Evolutionary conservation across 2,888 invertebrate genomes (phyloP), one percentile per base, ranked within the genome.

Genomic region (Mylabris sibirica): DNA sequence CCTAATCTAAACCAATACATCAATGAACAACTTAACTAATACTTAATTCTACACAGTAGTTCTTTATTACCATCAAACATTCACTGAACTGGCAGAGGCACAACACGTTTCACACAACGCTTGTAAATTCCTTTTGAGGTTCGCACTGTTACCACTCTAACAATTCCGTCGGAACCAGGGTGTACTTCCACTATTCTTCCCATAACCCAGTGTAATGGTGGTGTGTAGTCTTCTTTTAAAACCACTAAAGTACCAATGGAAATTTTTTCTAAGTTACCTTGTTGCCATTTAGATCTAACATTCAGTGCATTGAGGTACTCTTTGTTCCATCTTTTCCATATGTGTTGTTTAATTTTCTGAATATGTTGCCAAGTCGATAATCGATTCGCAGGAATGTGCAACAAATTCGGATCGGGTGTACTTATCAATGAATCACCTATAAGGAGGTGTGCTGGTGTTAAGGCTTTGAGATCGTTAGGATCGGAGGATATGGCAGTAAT

Each of bases 401-500:
- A 2, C 1, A 41, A 2, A n/a, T 41, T n/a, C 1, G 4, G 41
- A 12, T 41, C 41, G 3, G 41, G 41, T n/a, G 12, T 1, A 41
- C 41, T 41, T 1, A 1, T 2, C 2, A 41, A 41, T 41, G 41
- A 2, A 41, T 41, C 41, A 1, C 41, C 41, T 11, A 41, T 41
- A 1, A 41, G 41, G 12, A 41, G 12, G 12, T 41, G 41, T 1
- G 41, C 41, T 3, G 41, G 41, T 12, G 41, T 41, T 1, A 41
- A 66, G 8, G 72, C 66, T 24, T 61, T 34, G n/a, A 75, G 67
- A 64, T 78, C 77, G 53, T 71, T 75, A 8, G 79, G 78, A 60
- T 79, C 78, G 60, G 60, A 41, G 14, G 74, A 77, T 1, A 79
- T 14, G 0, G 79, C 72, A 6, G 67, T 69, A 0, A 82, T 65